Percentiles rank a stretch among this genome's conserved stretches.
phyloP scores from a whole-genome alignment of 2,888 invertebrate genomes.

The Stenolophus ochropezus region DNA sequence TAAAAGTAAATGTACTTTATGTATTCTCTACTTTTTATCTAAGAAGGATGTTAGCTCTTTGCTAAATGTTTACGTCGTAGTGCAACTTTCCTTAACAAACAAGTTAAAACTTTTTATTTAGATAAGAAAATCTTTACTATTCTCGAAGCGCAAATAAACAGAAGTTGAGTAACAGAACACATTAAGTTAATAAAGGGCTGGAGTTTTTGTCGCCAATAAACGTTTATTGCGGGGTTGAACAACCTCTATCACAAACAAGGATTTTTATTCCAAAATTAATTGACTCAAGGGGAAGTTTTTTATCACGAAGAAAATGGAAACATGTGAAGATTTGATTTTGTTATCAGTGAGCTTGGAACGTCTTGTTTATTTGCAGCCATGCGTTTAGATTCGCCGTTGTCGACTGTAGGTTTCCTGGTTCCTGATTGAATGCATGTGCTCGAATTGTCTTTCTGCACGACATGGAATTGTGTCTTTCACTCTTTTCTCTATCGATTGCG shows the following conservation, averaged over 20 bases:
- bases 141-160: constrained; percentile 28
- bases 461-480: background rate
- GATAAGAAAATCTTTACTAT: constrained; percentile 52
- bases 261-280: background rate
- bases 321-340: background rate
- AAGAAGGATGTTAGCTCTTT: too few species aligned
- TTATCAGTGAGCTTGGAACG: background rate
- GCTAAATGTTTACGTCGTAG: too few species aligned
- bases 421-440: constrained; percentile 17
- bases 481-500: constrained; percentile 22
- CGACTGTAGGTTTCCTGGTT: background rate
- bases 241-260: background rate
- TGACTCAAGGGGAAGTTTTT: background rate
- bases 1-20: too few species aligned
- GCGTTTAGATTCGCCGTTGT: background rate
- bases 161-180: constrained; percentile 9
- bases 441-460: constrained; percentile 29
- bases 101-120: constrained; percentile 51
- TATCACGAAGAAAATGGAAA: background rate
- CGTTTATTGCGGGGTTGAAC: constrained; percentile 24
- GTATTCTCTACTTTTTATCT: too few species aligned
- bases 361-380: constrained; percentile 2
- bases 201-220: constrained; percentile 39
- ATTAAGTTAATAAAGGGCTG: constrained; percentile 51
- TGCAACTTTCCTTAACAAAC: too few species aligned